Conservation (phyloP, 2,888 invertebrate genomes). For the Linhomoeus sp. region DNA sequence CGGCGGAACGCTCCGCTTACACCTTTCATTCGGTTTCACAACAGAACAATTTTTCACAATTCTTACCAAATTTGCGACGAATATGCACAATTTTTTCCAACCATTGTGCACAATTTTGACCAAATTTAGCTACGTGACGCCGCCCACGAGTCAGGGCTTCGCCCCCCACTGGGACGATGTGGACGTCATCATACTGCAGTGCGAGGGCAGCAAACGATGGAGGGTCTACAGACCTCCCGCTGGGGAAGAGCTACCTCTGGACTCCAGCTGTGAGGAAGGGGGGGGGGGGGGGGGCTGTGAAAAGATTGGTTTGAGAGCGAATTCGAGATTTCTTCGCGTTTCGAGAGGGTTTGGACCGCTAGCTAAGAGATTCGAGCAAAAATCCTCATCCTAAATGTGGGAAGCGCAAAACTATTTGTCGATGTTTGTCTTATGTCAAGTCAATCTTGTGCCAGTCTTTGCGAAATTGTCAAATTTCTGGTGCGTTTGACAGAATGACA, state of each 20-base stretch:
- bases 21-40: too few relatives aligned
- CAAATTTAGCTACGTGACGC: slow-evolving; percentile 71
- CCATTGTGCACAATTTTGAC: too few relatives aligned
- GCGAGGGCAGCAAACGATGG: slow-evolving; percentile 90
- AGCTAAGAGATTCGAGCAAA: too few relatives aligned
- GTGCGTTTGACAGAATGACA: too few relatives aligned
- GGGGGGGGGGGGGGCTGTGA: not conserved
- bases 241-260: slow-evolving; percentile 49
- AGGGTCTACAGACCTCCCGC: slow-evolving; percentile 55
- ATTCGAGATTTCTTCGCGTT: not conserved
- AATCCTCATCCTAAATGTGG: not conserved
- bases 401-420: not conserved
- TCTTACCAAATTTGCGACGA: too few relatives aligned
- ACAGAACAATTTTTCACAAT: too few relatives aligned
- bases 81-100: too few relatives aligned
- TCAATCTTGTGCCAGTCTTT: too few relatives aligned
- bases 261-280: slow-evolving; percentile 52
- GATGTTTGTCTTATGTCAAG: too few relatives aligned
- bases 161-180: slow-evolving; percentile 98
- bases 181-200: slow-evolving; percentile 85
- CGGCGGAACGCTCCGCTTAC: not conserved
- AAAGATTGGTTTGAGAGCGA: not conserved
- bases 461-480: too few relatives aligned
- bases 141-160: slow-evolving; percentile 85
- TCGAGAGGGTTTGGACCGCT: too few relatives aligned